phyloP scores from a whole-genome alignment of 2,797 vertebrate species.

The Denticeps clupeoides region DNA sequence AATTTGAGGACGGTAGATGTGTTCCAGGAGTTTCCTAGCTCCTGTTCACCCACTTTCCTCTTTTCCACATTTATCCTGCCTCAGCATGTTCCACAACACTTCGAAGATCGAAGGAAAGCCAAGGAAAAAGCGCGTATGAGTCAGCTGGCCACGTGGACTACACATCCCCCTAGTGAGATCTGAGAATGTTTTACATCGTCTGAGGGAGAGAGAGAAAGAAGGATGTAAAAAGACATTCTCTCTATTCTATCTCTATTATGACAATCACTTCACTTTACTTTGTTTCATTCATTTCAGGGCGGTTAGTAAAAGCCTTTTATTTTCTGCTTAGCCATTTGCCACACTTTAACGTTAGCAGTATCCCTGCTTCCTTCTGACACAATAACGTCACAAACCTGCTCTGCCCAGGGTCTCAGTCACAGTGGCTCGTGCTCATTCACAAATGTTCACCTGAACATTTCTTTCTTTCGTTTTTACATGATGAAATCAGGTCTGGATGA shows the following conservation, averaged over 20 bases:
- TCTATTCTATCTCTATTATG: neutral
- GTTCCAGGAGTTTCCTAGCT: conserved; percentile 3
- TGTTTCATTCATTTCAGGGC: neutral
- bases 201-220: too few relatives aligned
- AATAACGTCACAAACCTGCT: too few relatives aligned
- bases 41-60: conserved; percentile 38
- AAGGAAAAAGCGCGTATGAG: conserved; percentile 41
- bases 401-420: conserved; percentile 27
- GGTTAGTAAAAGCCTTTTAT: too few relatives aligned
- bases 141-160: conserved; percentile 46
- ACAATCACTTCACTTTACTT: neutral
- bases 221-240: conserved; percentile 29
- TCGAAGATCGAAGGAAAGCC: too few relatives aligned
- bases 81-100: conserved; percentile 32
- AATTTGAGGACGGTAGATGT: too few relatives aligned
- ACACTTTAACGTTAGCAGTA: too few relatives aligned
- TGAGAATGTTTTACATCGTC: too few relatives aligned
- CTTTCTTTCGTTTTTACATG: too few relatives aligned
- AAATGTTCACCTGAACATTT: too few relatives aligned
- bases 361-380: conserved; percentile 36
- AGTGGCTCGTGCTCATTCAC: too few relatives aligned
- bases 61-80: conserved; percentile 11
- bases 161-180: conserved; percentile 31
- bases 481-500: conserved; percentile 18
- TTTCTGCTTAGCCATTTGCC: conserved; percentile 25